These are phyloP conservation scores for Staurois parvus DNA, from an alignment of 2,797 vertebrate genomes.

Conservation along the genomic window DNA sequence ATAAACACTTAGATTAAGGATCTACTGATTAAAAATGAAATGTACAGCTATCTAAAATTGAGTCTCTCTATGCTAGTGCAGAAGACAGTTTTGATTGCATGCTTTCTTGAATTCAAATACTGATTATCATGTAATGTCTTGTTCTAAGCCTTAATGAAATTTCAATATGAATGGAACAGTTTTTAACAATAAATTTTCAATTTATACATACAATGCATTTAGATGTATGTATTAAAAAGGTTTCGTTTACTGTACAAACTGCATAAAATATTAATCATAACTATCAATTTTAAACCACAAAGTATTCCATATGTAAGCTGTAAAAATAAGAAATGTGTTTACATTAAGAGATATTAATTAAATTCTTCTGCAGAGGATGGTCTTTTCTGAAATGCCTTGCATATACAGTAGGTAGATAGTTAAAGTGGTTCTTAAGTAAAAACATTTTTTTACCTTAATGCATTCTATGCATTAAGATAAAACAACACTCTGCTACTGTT, in stretches of 20 bases:
- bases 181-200: conserved; percentile 24
- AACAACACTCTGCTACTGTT: too few relatives aligned
- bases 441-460: too few relatives aligned
- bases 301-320: neutral
- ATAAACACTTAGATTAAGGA: conserved; percentile 62
- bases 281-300: neutral
- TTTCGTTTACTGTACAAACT: neutral
- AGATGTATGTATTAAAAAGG: neutral
- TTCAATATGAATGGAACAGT: conserved; percentile 31
- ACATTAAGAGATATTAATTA: neutral
- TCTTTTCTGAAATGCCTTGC: neutral
- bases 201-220: conserved; percentile 11
- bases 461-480: too few relatives aligned
- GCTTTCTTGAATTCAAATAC: conserved; percentile 57
- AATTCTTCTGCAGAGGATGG: neutral
- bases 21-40: conserved; percentile 61
- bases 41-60: conserved; percentile 58
- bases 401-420: neutral
- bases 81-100: conserved; percentile 57
- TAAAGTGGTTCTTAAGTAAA: too few relatives aligned
- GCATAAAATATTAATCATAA: neutral
- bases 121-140: conserved; percentile 58
- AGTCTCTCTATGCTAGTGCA: conserved; percentile 44
- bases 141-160: conserved; percentile 44
- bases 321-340: neutral